Base-by-base conservation (phyloP, 2,113 vertebrate species). In the Fregetta grallaria region DNA sequence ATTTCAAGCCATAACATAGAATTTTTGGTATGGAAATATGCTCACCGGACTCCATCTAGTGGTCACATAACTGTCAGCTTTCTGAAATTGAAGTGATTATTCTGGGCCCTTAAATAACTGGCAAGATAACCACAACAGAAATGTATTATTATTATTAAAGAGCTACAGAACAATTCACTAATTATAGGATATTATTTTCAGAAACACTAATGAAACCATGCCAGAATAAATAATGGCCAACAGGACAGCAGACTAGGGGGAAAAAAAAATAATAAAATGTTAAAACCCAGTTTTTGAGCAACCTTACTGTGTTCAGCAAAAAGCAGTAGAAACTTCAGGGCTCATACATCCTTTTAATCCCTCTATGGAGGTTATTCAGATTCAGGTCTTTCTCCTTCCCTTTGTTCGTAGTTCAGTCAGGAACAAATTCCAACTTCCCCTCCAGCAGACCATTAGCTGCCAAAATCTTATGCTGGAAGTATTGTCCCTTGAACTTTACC, bases 21-120 rank as follows among this genome's bases (percentile, higher is more conserved):
- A 63, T 68, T 86, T 72, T 45, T 56, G 34, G 30, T 50, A 76
- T 0, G 34, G 62, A 97, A 97, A 90, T 71, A 71, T 14, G 92
- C 79, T 96, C 92, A 50, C 58, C 14, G 75, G 32, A 89, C 97
- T 96, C 97, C 97, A 96, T 92, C 96, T 97, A 97, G 97, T 95
- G 97, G 97, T 76, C 67, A 94, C 3, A 1, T 5, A 84, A 83
- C 71, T 94, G 96, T 10, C 30, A 74, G 58, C 40, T 94, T 79
- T 72, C 56, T 68, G 15, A 80, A 78, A 18, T 0, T 68, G 9
- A 65, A 53, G 9, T 32, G 34, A 56, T 59, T 50, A 36, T 62
- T 83, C 67, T 15, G 22, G 13, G 11, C 59, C 74, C 74, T 70
- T 73, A 59, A 71, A 23, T 10, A 63, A 67, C 7, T 55, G 47